Conservation (phyloP, 1,140 invertebrate genomes). For the Tenebrio molitor region DNA sequence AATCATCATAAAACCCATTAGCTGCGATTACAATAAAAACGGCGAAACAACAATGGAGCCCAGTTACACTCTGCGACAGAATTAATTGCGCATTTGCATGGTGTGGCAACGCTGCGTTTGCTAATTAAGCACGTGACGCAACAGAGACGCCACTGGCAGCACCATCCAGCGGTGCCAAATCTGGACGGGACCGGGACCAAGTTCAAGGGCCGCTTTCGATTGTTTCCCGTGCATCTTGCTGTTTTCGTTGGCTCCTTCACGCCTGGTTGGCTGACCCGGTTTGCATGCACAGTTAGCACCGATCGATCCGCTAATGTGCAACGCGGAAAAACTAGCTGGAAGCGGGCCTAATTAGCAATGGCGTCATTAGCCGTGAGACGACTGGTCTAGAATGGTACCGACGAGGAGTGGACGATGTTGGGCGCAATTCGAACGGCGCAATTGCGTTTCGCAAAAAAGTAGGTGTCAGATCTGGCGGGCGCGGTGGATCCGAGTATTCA, state of each 20-base stretch:
- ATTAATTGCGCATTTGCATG: neutral
- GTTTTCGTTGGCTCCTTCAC: no score
- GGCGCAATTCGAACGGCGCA: neutral
- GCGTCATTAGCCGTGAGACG: neutral
- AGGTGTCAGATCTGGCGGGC: neutral
- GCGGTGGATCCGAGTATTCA: neutral
- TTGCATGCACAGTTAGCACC: constrained; percentile 4
- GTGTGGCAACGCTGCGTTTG: neutral
- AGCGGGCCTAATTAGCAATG: neutral
- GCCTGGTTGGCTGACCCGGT: neutral
- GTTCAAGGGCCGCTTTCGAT: neutral
- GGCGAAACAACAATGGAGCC: neutral
- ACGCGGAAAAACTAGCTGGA: neutral
- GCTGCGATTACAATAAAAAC: neutral
- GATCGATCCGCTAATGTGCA: neutral
- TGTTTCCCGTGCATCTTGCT: no score
- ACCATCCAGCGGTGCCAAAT: no score
- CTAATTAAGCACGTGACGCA: neutral
- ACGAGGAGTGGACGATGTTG: neutral
- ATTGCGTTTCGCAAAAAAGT: neutral
- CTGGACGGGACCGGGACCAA: no score
- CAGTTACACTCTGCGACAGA: neutral
- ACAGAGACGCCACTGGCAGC: no score
- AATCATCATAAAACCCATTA: no score
- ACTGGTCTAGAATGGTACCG: neutral